A percentile compares a stretch with the other conserved stretches of the same genome.
These are phyloP conservation scores for Cetoscarus ocellatus DNA, from an alignment of 2,797 vertebrate species.

Conservation along the genomic window DNA sequence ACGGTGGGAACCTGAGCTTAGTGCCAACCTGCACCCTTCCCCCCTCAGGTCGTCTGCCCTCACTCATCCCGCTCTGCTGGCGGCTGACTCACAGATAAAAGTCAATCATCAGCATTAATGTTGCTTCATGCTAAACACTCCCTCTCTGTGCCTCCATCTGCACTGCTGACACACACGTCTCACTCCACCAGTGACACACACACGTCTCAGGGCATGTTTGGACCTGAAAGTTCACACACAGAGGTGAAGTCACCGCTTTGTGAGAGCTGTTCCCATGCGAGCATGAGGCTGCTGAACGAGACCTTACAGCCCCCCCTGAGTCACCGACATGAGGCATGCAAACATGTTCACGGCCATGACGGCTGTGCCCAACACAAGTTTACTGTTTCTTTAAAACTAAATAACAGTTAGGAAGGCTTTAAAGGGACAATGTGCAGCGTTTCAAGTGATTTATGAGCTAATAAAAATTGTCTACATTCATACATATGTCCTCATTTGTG, in stretches of 20 bases:
- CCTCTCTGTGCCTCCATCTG: constrained; percentile 6
- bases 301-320: not conserved
- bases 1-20: constrained; percentile 26
- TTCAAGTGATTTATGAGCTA: no score
- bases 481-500: no score
- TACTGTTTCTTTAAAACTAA: not conserved
- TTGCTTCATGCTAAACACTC: constrained; percentile 35
- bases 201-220: constrained; percentile 6
- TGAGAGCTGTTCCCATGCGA: not conserved
- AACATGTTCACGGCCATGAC: not conserved
- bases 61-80: constrained; percentile 35
- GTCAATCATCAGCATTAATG: constrained; percentile 49
- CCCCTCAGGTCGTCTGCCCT: not conserved
- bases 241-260: not conserved
- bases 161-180: constrained; percentile 10
- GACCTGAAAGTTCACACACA: constrained; percentile 1
- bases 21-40: constrained; percentile 3
- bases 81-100: constrained; percentile 44
- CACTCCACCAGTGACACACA: not conserved
- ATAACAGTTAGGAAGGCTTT: no score
- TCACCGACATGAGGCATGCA: not conserved
- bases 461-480: no score
- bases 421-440: no score
- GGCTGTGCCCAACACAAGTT: not conserved
- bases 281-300: constrained; percentile 2